phyloP scores from a whole-genome alignment of 2,113 vertebrate species.

The Ranitomeya imitator region DNA sequence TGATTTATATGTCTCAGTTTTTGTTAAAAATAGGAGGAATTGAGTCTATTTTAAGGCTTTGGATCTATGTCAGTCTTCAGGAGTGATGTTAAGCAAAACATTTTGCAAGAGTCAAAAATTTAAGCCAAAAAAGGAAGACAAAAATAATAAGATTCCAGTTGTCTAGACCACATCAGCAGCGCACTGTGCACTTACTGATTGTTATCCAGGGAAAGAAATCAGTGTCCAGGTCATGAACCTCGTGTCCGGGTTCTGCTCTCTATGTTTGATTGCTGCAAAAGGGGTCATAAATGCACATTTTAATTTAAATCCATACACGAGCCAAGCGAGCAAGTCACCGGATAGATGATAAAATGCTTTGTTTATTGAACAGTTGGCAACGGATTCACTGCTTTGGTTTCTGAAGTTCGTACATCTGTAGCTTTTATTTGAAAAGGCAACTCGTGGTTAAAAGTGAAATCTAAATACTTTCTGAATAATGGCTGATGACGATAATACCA shows the following conservation, averaged over 20 bases:
- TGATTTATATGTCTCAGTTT: constrained; percentile 37
- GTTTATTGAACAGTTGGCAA: neutral
- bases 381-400: neutral
- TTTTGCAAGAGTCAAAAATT: constrained; percentile 38
- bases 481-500: neutral
- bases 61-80: constrained; percentile 40
- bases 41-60: constrained; percentile 31
- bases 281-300: neutral
- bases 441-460: neutral
- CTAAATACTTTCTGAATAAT: neutral
- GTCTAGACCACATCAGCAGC: constrained; percentile 39
- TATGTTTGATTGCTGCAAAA: neutral
- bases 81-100: constrained; percentile 35
- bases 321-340: neutral
- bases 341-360: neutral
- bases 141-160: neutral
- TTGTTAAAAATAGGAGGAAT: constrained; percentile 29
- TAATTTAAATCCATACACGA: neutral
- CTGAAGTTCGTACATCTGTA: neutral
- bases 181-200: neutral
- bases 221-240: neutral
- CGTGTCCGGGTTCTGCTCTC: neutral
- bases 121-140: constrained; percentile 36
- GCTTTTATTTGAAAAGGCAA: neutral
- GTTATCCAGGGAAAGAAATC: constrained; percentile 22